These are phyloP conservation scores for Aromia moschata DNA, from an alignment of 2,888 invertebrate species.

Conservation along the genomic window DNA sequence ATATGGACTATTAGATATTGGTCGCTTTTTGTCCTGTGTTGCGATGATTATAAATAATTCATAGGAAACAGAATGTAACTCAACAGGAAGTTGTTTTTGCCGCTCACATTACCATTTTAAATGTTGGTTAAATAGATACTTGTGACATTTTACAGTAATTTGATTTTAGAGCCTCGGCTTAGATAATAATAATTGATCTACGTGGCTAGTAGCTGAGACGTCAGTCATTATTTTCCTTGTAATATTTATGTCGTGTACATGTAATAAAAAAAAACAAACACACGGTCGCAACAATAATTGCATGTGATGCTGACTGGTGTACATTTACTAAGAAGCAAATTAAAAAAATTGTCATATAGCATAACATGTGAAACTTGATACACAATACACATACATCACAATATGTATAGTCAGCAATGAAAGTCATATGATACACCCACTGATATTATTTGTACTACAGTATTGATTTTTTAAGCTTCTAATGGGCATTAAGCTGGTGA, in stretches of 20 bases:
- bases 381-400: no score
- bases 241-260: no score
- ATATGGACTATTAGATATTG: no score
- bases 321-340: background rate
- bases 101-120: background rate
- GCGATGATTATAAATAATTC: constrained; percentile 1
- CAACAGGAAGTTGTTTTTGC: background rate
- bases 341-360: no score
- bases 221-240: no score
- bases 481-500: no score
- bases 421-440: no score
- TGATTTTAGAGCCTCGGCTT: background rate
- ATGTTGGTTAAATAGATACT: background rate
- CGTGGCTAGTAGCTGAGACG: background rate
- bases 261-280: background rate
- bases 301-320: background rate
- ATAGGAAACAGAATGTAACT: background rate
- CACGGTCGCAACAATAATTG: background rate
- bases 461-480: no score
- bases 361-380: no score
- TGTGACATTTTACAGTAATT: background rate
- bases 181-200: background rate
- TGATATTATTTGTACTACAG: no score
- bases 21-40: no score
- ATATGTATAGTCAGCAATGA: no score